Percentiles rank a stretch among this genome's conserved stretches.
These are phyloP conservation scores for Platysteira castanea DNA, from an alignment of 2,113 vertebrate species.

Conservation along the genomic window DNA sequence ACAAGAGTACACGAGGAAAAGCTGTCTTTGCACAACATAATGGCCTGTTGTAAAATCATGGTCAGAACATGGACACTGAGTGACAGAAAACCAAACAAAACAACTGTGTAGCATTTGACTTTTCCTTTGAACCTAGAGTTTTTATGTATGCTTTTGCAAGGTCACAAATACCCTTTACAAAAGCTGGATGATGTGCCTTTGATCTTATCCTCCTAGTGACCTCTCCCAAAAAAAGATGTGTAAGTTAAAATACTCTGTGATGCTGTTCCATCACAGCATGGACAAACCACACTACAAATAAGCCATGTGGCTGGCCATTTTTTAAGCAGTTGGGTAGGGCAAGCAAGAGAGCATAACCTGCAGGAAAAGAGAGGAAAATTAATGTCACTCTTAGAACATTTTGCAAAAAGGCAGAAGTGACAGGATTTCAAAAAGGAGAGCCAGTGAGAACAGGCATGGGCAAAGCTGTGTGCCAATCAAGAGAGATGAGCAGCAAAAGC, in stretches of 20 bases:
- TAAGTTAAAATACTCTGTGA: background rate
- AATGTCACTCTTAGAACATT: rapidly evolving
- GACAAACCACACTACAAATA: background rate
- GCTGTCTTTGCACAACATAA: background rate
- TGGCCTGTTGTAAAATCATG: background rate
- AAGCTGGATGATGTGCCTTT: background rate
- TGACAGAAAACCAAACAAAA: background rate
- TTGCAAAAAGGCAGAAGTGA: background rate
- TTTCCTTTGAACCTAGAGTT: background rate
- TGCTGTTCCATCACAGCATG: background rate
- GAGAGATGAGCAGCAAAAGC: background rate
- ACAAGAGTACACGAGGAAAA: background rate
- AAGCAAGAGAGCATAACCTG: background rate
- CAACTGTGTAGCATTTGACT: background rate
- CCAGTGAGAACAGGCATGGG: background rate
- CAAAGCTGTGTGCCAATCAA: background rate
- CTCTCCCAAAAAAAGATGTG: rapidly evolving
- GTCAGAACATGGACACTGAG: background rate
- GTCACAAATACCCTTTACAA: background rate
- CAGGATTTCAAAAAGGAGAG: background rate
- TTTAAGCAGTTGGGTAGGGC: background rate
- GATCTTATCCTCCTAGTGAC: background rate
- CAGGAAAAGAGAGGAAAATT: background rate
- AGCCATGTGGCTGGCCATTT: background rate
- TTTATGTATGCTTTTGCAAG: background rate